Evolutionary conservation across 1,140 invertebrate species (phyloP), one percentile per base, ranked within the genome.

Genomic region (Chlorops oryzae): DNA sequence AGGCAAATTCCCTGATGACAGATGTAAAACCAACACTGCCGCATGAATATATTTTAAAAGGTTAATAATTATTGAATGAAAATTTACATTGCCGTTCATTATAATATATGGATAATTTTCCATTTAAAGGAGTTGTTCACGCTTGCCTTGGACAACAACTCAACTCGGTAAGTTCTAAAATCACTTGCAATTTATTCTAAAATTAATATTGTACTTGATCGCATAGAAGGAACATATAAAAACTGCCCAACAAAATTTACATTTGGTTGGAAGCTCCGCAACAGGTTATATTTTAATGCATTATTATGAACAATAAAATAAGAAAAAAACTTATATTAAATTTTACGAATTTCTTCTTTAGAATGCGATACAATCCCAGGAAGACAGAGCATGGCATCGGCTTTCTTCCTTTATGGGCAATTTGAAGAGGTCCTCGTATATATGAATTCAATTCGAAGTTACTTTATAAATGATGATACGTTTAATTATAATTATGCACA

Each of bases 401-500:
- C 88, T 34, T 95, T 93, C 74, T 98, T 98, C 72, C 77, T 98
- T 2, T 83, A 91, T 24, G 85, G 86, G 44, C 92, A 97, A 75
- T 98, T 95, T 74, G 92, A 96, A 59, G 94, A 98, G 76, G 95
- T 98, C 35, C 78, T 96, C 7, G 82, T 98, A 9, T 98, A 98
- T 68, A 80, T 98, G 47, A 95, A 93, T 70, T 97, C 95, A 3
- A 97, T 99, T 57, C 94, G 96, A 73, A 95, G 91, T 52, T 98
- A 78, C 57, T 96, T 95, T 62, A 87, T 90, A 57, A 92, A 89
- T 75, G 93, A 99, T 72, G 96, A 99, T 62, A 85, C 83, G 0
- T 99, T 98, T 67, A 98, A 98, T 70, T 98, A 94, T 59, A 98
- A 98, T 73, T 97, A 94, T 70, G 95, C 87, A 6, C 96, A 95